These are phyloP conservation scores for Poeciliopsis prolifica DNA, from an alignment of 2,113 vertebrate genomes.

Conservation along the genomic window DNA sequence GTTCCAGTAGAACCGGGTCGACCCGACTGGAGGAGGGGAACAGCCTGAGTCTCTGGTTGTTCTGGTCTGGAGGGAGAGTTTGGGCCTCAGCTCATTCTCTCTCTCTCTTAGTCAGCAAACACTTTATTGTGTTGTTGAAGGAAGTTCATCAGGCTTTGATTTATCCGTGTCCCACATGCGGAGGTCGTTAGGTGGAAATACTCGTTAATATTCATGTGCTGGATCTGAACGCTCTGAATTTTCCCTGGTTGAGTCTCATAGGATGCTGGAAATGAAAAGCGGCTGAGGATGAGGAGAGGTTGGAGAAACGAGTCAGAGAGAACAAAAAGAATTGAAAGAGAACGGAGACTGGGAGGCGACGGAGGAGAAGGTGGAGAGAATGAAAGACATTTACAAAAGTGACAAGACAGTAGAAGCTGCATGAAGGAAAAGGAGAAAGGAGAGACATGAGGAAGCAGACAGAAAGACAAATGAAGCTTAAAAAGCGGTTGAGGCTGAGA, in stretches of 20 bases:
- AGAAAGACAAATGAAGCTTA: neutral
- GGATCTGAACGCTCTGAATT: neutral
- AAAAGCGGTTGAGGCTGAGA: conserved; percentile 9
- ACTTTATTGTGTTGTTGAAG: conserved; percentile 11
- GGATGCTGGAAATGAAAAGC: conserved; percentile 23
- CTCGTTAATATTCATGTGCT: conserved; percentile 52
- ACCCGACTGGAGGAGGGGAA: too few relatives aligned
- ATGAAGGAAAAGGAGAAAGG: conserved; percentile 12
- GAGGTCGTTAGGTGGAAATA: conserved; percentile 24
- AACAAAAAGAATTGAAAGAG: conserved; percentile 20
- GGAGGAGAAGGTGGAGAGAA: conserved; percentile 7
- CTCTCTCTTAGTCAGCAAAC: conserved; percentile 19
- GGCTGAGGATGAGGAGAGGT: conserved; percentile 2
- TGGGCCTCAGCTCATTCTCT: conserved; percentile 10
- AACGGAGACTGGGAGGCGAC: conserved; percentile 7
- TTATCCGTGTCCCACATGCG: neutral
- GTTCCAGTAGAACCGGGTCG: too few relatives aligned
- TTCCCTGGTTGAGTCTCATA: conserved; percentile 13
- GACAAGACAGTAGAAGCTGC: conserved; percentile 13
- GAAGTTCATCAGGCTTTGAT: conserved; percentile 36
- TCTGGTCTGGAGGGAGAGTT: neutral
- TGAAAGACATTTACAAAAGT: conserved; percentile 23
- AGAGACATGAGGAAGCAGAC: neutral
- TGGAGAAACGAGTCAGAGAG: neutral
- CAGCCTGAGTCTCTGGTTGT: neutral